Percentiles rank a stretch among this genome's conserved stretches.
phyloP scores from a whole-genome alignment of 2,797 vertebrate genomes.

The Halcyon leucocephala region DNA sequence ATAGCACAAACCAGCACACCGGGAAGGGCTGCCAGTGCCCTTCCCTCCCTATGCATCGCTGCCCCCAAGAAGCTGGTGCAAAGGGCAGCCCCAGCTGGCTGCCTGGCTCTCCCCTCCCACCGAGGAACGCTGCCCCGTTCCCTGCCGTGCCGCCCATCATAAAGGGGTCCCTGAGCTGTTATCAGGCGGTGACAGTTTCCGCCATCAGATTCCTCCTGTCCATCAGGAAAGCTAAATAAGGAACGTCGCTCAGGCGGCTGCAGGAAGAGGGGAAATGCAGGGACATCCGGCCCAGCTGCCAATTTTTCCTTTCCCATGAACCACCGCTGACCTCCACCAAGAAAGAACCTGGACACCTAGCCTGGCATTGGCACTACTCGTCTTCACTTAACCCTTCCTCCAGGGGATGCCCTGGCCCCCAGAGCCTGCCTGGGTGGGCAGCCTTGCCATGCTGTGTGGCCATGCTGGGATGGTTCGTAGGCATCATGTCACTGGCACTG shows the following conservation, averaged over 20 bases:
- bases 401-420: not conserved
- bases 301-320: slow-evolving; percentile 88
- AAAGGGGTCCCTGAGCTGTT: slow-evolving; percentile 78
- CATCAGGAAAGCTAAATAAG: slow-evolving; percentile 84
- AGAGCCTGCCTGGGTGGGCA: not conserved
- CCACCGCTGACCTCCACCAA: slow-evolving; percentile 82
- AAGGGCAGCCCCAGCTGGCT: slow-evolving; percentile 10
- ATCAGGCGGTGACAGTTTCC: slow-evolving; percentile 84
- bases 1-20: not conserved
- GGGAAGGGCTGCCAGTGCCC: not conserved
- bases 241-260: slow-evolving; percentile 78
- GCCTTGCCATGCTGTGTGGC: not conserved
- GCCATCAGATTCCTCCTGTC: slow-evolving; percentile 80
- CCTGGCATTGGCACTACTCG: slow-evolving; percentile 54
- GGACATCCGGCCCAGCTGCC: slow-evolving; percentile 85
- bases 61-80: not conserved
- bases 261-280: slow-evolving; percentile 84
- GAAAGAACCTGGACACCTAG: slow-evolving; percentile 71
- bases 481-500: accelerated
- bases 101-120: not conserved
- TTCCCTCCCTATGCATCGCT: not conserved
- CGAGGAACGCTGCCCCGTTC: slow-evolving; percentile 34
- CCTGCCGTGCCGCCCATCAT: slow-evolving; percentile 58
- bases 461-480: accelerated
- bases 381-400: slow-evolving; percentile 64